Conservation (phyloP, 1,140 invertebrate genomes). For the Varroa destructor region DNA sequence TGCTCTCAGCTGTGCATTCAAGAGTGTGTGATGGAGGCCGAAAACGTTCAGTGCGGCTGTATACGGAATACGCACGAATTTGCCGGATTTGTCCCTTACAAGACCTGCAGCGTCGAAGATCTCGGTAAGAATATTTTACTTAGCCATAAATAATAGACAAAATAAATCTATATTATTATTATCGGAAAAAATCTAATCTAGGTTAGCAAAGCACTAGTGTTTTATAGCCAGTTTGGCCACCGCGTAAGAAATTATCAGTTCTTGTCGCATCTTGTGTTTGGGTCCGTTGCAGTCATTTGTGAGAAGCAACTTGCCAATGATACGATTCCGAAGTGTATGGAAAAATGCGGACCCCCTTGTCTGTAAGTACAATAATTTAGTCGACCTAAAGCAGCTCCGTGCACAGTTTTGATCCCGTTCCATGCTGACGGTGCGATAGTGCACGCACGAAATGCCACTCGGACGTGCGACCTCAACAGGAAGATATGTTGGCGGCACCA, state of each 20-base stretch:
- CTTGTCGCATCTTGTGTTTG: background rate
- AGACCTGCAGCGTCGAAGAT: background rate
- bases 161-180: too few relatives aligned
- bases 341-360: slow-evolving; percentile 5
- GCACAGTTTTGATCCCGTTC: too few relatives aligned
- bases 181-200: too few relatives aligned
- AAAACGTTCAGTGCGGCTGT: background rate
- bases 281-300: slow-evolving; percentile 4
- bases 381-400: too few relatives aligned
- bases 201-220: too few relatives aligned
- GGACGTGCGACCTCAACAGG: too few relatives aligned
- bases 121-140: background rate
- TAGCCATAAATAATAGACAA: background rate
- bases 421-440: too few relatives aligned
- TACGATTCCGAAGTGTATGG: background rate
- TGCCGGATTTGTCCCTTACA: background rate
- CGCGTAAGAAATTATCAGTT: too few relatives aligned
- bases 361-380: background rate
- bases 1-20: slow-evolving; percentile 14
- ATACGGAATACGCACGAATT: slow-evolving; percentile 19
- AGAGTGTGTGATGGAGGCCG: slow-evolving; percentile 1
- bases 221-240: too few relatives aligned
- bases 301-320: background rate
- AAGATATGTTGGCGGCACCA: too few relatives aligned
- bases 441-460: too few relatives aligned